phyloP scores from a whole-genome alignment of 1,140 invertebrate species.

The Daktulosphaira vitifoliae region DNA sequence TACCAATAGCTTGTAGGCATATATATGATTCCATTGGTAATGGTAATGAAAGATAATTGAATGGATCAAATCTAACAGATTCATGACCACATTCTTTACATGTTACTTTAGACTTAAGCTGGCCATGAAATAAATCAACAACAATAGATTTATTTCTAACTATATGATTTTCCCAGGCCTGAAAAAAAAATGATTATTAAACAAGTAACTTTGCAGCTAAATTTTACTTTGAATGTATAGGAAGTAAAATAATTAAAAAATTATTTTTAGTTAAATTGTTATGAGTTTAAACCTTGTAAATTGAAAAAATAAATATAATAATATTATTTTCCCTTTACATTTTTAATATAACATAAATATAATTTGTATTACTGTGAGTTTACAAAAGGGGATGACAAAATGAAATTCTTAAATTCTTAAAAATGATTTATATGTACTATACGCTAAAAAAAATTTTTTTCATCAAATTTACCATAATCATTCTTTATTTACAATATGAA shows the following conservation, averaged over 20 bases:
- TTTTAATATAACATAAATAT: no score
- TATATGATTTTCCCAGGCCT: slow-evolving; percentile 72
- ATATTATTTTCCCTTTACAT: no score
- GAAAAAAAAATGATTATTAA: slow-evolving; percentile 8
- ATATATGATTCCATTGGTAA: slow-evolving; percentile 68
- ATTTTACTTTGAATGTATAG: neutral
- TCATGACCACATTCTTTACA: slow-evolving; percentile 69
- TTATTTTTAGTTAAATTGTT: no score
- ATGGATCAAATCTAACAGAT: slow-evolving; percentile 80
- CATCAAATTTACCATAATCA: no score
- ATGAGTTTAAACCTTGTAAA: no score
- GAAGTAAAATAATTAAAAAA: no score
- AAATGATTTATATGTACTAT: no score
- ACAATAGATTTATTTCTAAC: slow-evolving; percentile 72
- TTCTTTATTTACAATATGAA: no score
- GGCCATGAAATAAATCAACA: slow-evolving; percentile 83
- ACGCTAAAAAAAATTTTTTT: no score
- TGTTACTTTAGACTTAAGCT: slow-evolving; percentile 73
- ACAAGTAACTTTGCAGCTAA: neutral
- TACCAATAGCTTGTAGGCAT: slow-evolving; percentile 63
- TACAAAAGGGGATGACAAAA: no score
- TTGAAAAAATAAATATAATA: neutral
- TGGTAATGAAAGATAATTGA: slow-evolving; percentile 77
- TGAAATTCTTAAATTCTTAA: no score
- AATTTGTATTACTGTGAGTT: no score